These are phyloP conservation scores for Diplodus puntazzo DNA, from an alignment of 2,797 vertebrate species.

Conservation along the genomic window DNA sequence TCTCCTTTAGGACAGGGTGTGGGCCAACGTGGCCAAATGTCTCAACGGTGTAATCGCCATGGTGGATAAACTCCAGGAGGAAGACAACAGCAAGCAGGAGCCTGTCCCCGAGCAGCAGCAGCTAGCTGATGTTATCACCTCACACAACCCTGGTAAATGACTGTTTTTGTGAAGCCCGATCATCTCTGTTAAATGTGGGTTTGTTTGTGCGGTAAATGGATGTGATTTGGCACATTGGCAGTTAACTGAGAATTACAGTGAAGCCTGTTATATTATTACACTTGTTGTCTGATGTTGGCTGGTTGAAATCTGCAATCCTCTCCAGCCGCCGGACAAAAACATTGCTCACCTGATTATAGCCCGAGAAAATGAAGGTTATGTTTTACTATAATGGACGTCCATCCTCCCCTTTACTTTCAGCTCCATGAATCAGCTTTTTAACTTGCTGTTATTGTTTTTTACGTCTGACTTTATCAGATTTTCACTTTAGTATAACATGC, in stretches of 20 bases:
- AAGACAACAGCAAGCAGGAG: conserved; percentile 80
- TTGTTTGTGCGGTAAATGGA: not conserved
- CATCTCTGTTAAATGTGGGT: not conserved
- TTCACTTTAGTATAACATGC: not conserved
- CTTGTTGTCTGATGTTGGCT: conserved; percentile 1
- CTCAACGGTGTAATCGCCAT: conserved; percentile 96
- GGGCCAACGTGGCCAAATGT: conserved; percentile 96
- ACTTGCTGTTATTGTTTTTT: not conserved
- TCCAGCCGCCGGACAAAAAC: not conserved
- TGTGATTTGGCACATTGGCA: not conserved
- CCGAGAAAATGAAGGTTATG: not conserved
- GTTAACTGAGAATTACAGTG: not conserved
- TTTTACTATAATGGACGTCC: not conserved
- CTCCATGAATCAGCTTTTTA: not conserved
- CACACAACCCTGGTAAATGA: conserved; percentile 89
- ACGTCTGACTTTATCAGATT: not conserved
- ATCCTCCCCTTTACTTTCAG: not conserved
- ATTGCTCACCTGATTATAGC: not conserved
- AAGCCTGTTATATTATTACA: not conserved
- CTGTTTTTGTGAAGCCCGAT: not conserved
- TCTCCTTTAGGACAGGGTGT: conserved; percentile 95
- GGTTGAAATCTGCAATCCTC: not conserved
- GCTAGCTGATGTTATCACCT: conserved; percentile 85
- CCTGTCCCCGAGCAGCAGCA: conserved; percentile 78
- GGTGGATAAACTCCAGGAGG: conserved; percentile 94